Conservation (phyloP, 1,140 invertebrate species). For the Macrosteles quadrilineatus region DNA sequence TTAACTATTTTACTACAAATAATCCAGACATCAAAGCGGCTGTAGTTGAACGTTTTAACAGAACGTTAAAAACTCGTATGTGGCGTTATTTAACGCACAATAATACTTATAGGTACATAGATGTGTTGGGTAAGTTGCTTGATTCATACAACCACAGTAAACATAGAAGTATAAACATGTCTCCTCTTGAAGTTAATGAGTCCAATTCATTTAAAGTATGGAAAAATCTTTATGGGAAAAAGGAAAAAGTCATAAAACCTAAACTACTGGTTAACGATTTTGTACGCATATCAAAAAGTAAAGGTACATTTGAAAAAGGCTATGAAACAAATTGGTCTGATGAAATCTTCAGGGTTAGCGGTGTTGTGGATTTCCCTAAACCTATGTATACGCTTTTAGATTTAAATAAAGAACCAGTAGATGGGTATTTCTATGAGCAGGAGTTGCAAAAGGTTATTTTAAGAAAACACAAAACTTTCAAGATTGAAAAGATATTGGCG, state of each 20-base stretch:
- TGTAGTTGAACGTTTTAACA: not conserved
- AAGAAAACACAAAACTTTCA: not conserved
- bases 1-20: not conserved
- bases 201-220: not conserved
- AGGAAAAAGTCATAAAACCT: not conserved
- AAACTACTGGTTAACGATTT: not conserved
- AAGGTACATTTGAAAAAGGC: not conserved
- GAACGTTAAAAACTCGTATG: not conserved
- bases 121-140: not conserved
- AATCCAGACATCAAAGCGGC: not conserved
- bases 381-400: not conserved
- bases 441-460: not conserved
- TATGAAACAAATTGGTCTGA: not conserved
- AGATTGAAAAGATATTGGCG: not conserved
- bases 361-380: not conserved
- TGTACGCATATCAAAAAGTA: not conserved
- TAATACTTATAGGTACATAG: not conserved
- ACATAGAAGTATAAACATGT: not conserved
- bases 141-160: not conserved
- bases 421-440: not conserved
- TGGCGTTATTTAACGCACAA: conserved; percentile 1
- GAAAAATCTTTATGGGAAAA: not conserved
- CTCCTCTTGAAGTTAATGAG: not conserved
- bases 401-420: not conserved
- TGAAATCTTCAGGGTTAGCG: not conserved